Conservation (phyloP, 2,113 vertebrate genomes). For the Collichthys lucidus region DNA sequence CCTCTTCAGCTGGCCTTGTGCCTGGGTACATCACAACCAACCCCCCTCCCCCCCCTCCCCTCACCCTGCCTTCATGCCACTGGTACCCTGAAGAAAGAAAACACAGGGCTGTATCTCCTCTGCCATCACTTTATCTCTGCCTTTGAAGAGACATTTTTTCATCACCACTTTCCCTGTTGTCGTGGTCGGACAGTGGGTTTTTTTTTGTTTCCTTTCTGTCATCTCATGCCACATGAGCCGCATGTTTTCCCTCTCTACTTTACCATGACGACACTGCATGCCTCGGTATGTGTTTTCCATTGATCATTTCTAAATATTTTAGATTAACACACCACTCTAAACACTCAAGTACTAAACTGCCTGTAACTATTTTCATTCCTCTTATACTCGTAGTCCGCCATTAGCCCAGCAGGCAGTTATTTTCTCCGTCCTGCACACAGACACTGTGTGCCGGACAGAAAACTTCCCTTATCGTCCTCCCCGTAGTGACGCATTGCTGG, state of each 20-base stretch:
- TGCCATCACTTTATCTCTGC: slow-evolving; percentile 57
- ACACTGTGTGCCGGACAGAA: slow-evolving; percentile 5
- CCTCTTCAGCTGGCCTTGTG: slow-evolving; percentile 1
- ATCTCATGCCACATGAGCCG: not conserved
- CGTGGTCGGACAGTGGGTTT: slow-evolving; percentile 27
- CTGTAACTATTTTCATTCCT: not conserved
- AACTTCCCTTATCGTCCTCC: not conserved
- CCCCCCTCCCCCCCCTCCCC: slow-evolving; percentile 7
- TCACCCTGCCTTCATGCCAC: slow-evolving; percentile 37
- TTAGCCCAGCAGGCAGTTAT: not conserved
- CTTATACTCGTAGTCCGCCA: not conserved
- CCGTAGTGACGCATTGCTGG: slow-evolving; percentile 1
- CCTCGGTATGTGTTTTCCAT: not conserved
- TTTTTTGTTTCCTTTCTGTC: slow-evolving; percentile 35
- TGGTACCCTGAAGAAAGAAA: slow-evolving; percentile 24
- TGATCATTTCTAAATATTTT: slow-evolving; percentile 12
- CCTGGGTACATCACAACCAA: not conserved
- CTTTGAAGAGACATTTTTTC: slow-evolving; percentile 64
- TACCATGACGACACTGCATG: not conserved
- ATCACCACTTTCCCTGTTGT: too few relatives aligned
- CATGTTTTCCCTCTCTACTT: slow-evolving; percentile 4
- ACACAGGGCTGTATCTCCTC: slow-evolving; percentile 44
- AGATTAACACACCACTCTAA: not conserved
- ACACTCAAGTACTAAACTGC: not conserved
- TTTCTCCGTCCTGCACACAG: not conserved